These are phyloP conservation scores for Falcaria lacertinaria DNA, from an alignment of 2,888 invertebrate species.

Conservation along the genomic window DNA sequence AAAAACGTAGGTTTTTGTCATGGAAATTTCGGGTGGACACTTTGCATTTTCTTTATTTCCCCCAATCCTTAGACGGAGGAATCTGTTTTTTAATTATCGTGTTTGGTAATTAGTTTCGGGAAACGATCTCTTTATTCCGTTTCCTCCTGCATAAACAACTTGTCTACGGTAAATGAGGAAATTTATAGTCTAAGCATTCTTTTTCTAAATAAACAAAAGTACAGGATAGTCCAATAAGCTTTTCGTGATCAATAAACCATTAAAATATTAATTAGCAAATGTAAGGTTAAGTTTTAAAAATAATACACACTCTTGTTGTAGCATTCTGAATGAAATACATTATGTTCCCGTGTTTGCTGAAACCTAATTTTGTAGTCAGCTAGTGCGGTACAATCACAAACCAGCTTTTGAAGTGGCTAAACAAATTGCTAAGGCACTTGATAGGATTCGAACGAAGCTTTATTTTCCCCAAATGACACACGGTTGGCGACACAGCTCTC, in stretches of 20 bases:
- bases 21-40: conserved; percentile 75
- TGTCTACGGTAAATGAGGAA: conserved; percentile 70
- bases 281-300: background rate
- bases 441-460: conserved; percentile 52
- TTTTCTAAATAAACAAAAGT: conserved; percentile 6
- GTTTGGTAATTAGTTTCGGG: conserved; percentile 79
- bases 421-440: conserved; percentile 64
- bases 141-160: conserved; percentile 61
- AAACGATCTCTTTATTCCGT: conserved; percentile 67
- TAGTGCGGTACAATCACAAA: conserved; percentile 26
- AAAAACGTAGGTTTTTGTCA: conserved; percentile 71
- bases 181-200: conserved; percentile 58
- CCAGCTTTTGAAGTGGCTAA: conserved; percentile 60
- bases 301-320: conserved; percentile 4
- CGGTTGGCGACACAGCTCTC: conserved; percentile 31
- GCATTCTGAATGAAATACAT: conserved; percentile 1
- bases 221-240: too few relatives aligned
- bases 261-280: too few relatives aligned
- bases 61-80: conserved; percentile 55
- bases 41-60: conserved; percentile 76
- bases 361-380: conserved; percentile 17
- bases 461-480: conserved; percentile 60
- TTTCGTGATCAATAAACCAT: too few relatives aligned
- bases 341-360: conserved; percentile 11
- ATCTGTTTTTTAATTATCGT: conserved; percentile 79